Conservation (phyloP, 2,888 invertebrate genomes). For the Leptopilina syphax region DNA sequence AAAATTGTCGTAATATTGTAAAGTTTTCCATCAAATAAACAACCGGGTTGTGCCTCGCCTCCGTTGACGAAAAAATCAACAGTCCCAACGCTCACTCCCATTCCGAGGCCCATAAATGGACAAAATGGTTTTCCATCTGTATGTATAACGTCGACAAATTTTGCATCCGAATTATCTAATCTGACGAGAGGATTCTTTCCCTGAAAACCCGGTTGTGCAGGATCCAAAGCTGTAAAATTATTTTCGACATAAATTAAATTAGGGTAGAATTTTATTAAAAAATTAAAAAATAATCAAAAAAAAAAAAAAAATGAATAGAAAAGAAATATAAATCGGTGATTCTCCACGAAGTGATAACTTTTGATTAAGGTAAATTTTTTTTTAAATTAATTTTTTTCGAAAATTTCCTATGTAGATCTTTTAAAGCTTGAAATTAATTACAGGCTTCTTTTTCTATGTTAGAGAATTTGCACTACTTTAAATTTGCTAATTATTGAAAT, state of each 20-base stretch:
- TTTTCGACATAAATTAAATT: background rate
- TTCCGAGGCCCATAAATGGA: conserved; percentile 70
- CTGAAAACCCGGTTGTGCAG: conserved; percentile 75
- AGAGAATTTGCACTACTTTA: no score
- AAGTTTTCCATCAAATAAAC: conserved; percentile 61
- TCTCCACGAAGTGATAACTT: no score
- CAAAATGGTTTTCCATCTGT: conserved; percentile 71
- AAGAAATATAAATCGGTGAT: no score
- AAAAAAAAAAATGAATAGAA: no score
- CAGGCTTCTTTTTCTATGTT: no score
- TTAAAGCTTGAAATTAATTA: no score
- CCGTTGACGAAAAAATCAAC: conserved; percentile 78
- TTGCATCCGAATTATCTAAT: conserved; percentile 71
- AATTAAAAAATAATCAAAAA: no score
- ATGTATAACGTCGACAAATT: conserved; percentile 74
- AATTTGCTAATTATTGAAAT: no score
- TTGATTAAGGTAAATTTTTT: no score
- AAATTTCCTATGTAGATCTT: no score
- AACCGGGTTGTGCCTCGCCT: conserved; percentile 76
- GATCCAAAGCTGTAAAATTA: conserved; percentile 70
- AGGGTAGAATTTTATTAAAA: no score
- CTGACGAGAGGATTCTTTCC: conserved; percentile 68
- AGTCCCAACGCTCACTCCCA: conserved; percentile 68
- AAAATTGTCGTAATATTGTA: conserved; percentile 58
- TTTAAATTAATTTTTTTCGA: no score